Conservation (phyloP, 2,888 invertebrate species). For the Amphipoea lucens region DNA sequence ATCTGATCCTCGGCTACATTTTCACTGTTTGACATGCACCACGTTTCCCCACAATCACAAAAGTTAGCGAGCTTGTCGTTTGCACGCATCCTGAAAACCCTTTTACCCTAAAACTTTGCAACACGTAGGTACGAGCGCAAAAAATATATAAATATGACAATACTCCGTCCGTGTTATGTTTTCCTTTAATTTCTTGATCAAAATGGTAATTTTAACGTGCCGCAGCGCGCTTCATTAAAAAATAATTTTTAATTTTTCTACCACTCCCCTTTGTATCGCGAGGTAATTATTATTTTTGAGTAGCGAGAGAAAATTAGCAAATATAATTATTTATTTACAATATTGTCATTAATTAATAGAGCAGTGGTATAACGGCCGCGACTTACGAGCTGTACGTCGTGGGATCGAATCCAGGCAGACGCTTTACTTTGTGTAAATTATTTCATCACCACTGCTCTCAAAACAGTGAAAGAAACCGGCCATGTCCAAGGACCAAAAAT, state of each 20-base stretch:
- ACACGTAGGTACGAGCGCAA: conserved; percentile 7
- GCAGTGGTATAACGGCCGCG: neutral
- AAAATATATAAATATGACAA: conserved; percentile 37
- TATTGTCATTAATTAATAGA: conserved; percentile 8
- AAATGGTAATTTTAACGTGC: conserved; percentile 40
- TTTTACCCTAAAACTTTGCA: conserved; percentile 33
- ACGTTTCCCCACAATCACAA: conserved; percentile 28
- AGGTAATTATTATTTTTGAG: conserved; percentile 67
- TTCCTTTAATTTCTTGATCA: conserved; percentile 55
- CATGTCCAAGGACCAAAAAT: too few relatives aligned
- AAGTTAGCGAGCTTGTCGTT: conserved; percentile 23
- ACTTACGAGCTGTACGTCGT: neutral
- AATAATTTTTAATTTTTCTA: conserved; percentile 63
- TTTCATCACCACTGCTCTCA: neutral
- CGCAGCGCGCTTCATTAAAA: conserved; percentile 49
- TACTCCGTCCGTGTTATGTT: conserved; percentile 50
- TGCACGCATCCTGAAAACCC: conserved; percentile 25
- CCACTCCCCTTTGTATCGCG: conserved; percentile 50
- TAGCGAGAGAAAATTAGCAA: conserved; percentile 63
- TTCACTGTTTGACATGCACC: conserved; percentile 39
- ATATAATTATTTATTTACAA: conserved; percentile 55
- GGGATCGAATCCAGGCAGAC: neutral
- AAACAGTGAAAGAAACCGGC: neutral
- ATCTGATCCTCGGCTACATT: conserved; percentile 41
- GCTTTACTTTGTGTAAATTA: neutral